A percentile compares a stretch with the other conserved stretches of the same genome.
Evolutionary conservation across 2,797 vertebrate species (phyloP).

Genomic region (Telmatherina bonti): DNA sequence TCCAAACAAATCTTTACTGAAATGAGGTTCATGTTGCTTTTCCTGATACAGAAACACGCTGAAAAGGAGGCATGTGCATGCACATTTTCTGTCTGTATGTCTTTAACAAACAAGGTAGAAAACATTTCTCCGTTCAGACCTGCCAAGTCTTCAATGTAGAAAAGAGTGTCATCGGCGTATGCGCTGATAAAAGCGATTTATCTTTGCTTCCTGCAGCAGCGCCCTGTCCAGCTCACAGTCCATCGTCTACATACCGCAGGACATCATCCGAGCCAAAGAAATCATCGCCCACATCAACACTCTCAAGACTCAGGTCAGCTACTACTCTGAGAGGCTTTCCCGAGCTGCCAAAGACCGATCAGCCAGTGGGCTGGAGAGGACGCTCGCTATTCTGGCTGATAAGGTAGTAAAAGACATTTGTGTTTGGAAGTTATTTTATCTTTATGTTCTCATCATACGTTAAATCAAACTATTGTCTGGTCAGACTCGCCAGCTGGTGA

Average conservation of each 20-base stretch:
- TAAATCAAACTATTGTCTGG: too few species aligned
- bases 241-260: constrained; percentile 94
- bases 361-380: constrained; percentile 94
- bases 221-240: constrained; percentile 92
- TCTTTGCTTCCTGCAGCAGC: constrained; percentile 72
- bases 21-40: constrained; percentile 28
- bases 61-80: constrained; percentile 68
- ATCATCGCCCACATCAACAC: constrained; percentile 98
- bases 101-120: not conserved
- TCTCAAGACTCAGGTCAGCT: constrained; percentile 97
- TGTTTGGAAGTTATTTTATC: not conserved
- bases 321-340: constrained; percentile 96
- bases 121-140: not conserved
- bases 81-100: constrained; percentile 24
- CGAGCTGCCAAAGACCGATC: constrained; percentile 95
- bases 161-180: constrained; percentile 13
- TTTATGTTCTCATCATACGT: not conserved
- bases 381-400: constrained; percentile 93
- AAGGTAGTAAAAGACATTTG: constrained; percentile 84
- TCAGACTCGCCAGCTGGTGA: constrained; percentile 95
- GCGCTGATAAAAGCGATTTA: not conserved
- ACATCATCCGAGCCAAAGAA: constrained; percentile 94
- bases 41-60: not conserved
- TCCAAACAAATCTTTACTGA: not conserved
- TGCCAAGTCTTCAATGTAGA: not conserved